These are phyloP conservation scores for Synergus umbraculus DNA, from an alignment of 2,888 invertebrate species.

Conservation along the genomic window DNA sequence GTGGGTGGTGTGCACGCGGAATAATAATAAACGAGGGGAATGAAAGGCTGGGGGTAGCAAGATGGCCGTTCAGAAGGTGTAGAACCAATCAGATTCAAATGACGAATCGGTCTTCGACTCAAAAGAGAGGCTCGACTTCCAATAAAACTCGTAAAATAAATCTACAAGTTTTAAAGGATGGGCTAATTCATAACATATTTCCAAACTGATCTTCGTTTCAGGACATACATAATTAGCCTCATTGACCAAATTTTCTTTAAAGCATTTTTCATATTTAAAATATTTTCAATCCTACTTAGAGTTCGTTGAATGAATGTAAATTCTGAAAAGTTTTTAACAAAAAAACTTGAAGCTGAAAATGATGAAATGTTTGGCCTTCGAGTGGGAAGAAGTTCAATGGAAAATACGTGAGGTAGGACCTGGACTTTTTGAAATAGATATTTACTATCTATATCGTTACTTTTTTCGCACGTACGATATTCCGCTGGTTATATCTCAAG, in stretches of 20 bases:
- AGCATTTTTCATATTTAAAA: too few relatives aligned
- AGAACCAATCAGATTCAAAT: constrained; percentile 34
- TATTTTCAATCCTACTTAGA: neutral
- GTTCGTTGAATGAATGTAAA: neutral
- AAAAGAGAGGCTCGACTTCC: constrained; percentile 9
- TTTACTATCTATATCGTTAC: neutral
- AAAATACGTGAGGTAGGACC: constrained; percentile 36
- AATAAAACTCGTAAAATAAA: constrained; percentile 18
- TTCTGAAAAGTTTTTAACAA: neutral
- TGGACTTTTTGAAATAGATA: constrained; percentile 20
- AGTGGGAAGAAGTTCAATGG: constrained; percentile 13
- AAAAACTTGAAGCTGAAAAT: constrained; percentile 5
- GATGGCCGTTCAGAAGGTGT: constrained; percentile 24
- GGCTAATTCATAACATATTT: too few relatives aligned
- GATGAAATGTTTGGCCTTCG: constrained; percentile 34
- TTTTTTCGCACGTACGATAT: neutral
- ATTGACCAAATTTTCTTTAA: neutral
- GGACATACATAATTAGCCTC: neutral
- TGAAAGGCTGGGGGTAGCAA: constrained; percentile 42
- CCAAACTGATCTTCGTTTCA: neutral
- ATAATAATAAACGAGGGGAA: constrained; percentile 51
- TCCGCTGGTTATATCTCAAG: neutral
- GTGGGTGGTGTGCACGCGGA: constrained; percentile 71
- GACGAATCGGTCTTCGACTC: constrained; percentile 21
- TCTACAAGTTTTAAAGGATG: neutral